A percentile compares a stretch with the other conserved stretches of the same genome.
Evolutionary conservation across 2,797 vertebrate species (phyloP).

Genomic region (Fistularia tabacaria): DNA sequence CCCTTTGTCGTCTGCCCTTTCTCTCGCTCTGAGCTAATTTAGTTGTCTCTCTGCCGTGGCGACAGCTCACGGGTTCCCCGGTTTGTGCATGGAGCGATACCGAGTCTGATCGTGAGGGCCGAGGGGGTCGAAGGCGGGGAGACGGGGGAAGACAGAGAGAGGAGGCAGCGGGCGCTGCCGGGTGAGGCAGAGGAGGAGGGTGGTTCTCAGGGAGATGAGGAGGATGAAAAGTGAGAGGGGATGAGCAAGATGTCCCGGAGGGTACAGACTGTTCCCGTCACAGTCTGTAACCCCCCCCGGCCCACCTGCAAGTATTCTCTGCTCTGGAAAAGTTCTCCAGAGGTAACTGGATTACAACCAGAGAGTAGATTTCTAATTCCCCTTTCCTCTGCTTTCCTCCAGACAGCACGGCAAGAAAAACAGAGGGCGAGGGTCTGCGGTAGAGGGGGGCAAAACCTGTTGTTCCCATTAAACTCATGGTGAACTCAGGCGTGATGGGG

Average conservation of each 20-base stretch:
- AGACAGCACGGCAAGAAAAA: slow-evolving; percentile 34
- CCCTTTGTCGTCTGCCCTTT: slow-evolving; percentile 28
- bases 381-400: slow-evolving; percentile 12
- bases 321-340: slow-evolving; percentile 24
- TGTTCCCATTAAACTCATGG: slow-evolving; percentile 58
- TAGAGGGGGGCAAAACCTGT: slow-evolving; percentile 15
- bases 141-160: too few species aligned
- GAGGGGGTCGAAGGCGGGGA: too few species aligned
- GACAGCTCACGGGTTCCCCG: slow-evolving; percentile 45
- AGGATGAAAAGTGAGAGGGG: slow-evolving; percentile 1
- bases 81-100: too few species aligned
- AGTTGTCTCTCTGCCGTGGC: slow-evolving; percentile 52
- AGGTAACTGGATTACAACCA: slow-evolving; percentile 40
- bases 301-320: slow-evolving; percentile 47
- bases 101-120: too few species aligned
- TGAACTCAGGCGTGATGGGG: slow-evolving; percentile 31
- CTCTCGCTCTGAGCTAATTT: slow-evolving; percentile 29
- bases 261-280: slow-evolving; percentile 70
- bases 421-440: slow-evolving; percentile 11
- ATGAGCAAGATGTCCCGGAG: slow-evolving; percentile 45
- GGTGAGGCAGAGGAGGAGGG: not conserved
- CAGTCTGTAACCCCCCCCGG: slow-evolving; percentile 19
- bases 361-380: slow-evolving; percentile 22
- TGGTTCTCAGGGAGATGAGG: slow-evolving; percentile 22
- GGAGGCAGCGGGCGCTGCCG: slow-evolving; percentile 2